These are phyloP conservation scores for Sepiola atlantica DNA, from an alignment of 2,888 invertebrate genomes.

Conservation along the genomic window DNA sequence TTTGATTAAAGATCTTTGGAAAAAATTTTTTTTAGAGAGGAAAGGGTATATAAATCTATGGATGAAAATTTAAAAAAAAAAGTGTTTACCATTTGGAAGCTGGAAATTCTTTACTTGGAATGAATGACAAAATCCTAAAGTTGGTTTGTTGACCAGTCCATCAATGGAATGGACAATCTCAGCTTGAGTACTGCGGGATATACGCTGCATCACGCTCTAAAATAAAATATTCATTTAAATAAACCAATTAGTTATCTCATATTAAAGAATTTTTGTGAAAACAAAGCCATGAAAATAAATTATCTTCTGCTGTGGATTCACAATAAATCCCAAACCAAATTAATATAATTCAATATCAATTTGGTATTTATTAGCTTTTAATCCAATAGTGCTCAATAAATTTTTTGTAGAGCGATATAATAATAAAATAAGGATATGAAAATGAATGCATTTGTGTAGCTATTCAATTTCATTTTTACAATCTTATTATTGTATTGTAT, in stretches of 20 bases:
- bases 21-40: too few relatives aligned
- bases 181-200: constrained; percentile 87
- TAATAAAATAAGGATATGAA: too few relatives aligned
- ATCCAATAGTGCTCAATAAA: too few relatives aligned
- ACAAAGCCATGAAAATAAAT: not conserved
- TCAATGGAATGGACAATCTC: constrained; percentile 91
- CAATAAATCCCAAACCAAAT: not conserved
- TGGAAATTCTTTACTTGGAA: constrained; percentile 81
- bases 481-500: too few relatives aligned
- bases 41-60: too few relatives aligned
- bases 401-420: too few relatives aligned
- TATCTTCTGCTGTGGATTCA: not conserved
- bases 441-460: too few relatives aligned
- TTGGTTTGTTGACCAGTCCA: constrained; percentile 83
- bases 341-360: too few relatives aligned
- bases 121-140: constrained; percentile 87
- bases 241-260: not conserved
- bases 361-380: too few relatives aligned
- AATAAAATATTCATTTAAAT: constrained; percentile 47
- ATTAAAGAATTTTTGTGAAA: not conserved
- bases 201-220: constrained; percentile 83
- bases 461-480: too few relatives aligned
- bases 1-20: too few relatives aligned
- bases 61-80: not conserved
- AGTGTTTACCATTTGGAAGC: constrained; percentile 70